Percentiles rank a stretch among this genome's conserved stretches.
Conservation (phyloP, 2,113 vertebrate species). For the Nothoprocta perdicaria region DNA sequence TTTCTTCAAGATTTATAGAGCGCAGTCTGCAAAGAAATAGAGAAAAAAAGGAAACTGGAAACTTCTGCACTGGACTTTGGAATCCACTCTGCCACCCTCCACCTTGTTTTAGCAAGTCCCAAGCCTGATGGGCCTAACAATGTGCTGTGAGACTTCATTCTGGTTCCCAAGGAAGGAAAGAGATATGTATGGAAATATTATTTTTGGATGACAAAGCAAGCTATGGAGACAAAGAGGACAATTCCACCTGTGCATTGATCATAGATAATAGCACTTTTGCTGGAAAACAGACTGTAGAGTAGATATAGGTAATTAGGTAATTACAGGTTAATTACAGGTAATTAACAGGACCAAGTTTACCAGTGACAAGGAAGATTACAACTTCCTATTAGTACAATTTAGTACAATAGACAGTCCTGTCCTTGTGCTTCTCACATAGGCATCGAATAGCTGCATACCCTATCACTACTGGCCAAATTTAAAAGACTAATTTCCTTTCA, state of each 20-base stretch:
- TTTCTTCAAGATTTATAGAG: background rate
- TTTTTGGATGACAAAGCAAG: background rate
- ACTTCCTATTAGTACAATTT: background rate
- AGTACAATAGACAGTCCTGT: background rate
- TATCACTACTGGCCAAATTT: background rate
- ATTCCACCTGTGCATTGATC: background rate
- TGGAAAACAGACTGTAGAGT: background rate
- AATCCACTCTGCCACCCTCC: background rate
- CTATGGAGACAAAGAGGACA: background rate
- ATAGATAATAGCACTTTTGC: background rate
- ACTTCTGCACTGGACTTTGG: background rate
- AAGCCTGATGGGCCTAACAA: background rate
- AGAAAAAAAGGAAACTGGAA: background rate
- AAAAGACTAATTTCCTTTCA: background rate
- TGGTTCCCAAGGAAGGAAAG: background rate
- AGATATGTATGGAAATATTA: background rate
- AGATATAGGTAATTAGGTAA: background rate
- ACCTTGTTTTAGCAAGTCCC: background rate
- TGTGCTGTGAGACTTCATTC: background rate
- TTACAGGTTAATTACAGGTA: background rate
- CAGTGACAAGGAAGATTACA: background rate
- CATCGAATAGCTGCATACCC: background rate
- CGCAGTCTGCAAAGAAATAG: fast-evolving
- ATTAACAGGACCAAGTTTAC: background rate
- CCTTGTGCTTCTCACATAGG: background rate